Conservation (phyloP, 2,888 invertebrate species). For the Pollenia angustigena region DNA sequence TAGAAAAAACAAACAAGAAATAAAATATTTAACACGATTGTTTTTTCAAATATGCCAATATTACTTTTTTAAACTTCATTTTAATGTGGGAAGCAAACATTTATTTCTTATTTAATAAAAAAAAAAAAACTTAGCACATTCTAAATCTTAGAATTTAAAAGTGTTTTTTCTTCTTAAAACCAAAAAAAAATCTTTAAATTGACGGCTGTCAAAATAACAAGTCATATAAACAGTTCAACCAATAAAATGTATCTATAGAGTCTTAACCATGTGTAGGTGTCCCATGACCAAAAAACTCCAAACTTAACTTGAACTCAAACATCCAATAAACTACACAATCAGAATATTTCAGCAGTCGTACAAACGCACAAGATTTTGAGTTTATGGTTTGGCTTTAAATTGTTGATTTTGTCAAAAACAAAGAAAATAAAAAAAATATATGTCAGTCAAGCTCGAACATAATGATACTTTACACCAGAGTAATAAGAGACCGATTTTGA, state of each 20-base stretch:
- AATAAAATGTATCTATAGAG: not conserved
- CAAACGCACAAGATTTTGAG: not conserved
- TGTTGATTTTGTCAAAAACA: not conserved
- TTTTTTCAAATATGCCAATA: not conserved
- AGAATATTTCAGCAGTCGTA: slow-evolving; percentile 1
- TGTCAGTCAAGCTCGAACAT: too few relatives aligned
- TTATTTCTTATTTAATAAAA: not conserved
- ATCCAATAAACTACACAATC: not conserved
- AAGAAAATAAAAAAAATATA: not conserved
- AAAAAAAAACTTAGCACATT: slow-evolving; percentile 44
- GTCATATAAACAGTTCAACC: slow-evolving; percentile 27
- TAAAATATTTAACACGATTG: not conserved
- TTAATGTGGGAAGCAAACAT: slow-evolving; percentile 51
- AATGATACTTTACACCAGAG: too few relatives aligned
- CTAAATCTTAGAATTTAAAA: slow-evolving; percentile 43
- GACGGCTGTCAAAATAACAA: slow-evolving; percentile 64
- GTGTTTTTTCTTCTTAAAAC: slow-evolving; percentile 12
- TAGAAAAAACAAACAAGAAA: not conserved
- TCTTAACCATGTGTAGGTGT: slow-evolving; percentile 14
- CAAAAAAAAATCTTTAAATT: slow-evolving; percentile 46
- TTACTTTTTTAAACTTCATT: not conserved
- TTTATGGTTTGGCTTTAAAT: slow-evolving; percentile 18
- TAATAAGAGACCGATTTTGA: too few relatives aligned
- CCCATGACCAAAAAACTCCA: slow-evolving; percentile 48
- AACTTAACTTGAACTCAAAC: slow-evolving; percentile 42